phyloP scores from a whole-genome alignment of 2,797 vertebrate genomes.

The Aldrovandia affinis region DNA sequence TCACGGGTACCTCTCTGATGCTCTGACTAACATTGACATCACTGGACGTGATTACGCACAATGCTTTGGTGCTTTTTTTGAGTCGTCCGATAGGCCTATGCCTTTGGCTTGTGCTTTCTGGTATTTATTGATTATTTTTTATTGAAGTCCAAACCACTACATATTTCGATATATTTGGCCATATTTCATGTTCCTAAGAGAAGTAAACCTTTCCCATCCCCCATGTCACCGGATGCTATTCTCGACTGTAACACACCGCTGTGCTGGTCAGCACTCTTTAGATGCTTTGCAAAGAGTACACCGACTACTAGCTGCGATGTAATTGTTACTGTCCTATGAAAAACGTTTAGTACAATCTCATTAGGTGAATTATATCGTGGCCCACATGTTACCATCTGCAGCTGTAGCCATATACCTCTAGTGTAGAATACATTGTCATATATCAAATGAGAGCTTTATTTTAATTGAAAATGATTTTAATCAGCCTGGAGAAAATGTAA shows the following conservation, averaged over 20 bases:
- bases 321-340: not conserved
- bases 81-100: constrained; percentile 49
- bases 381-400: not conserved
- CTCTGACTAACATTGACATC: constrained; percentile 52
- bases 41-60: constrained; percentile 30
- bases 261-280: not conserved
- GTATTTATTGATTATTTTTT: not conserved
- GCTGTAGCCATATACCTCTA: not conserved
- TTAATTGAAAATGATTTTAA: not conserved
- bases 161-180: not conserved
- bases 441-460: not conserved
- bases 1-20: constrained; percentile 55
- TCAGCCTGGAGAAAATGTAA: not conserved
- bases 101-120: not conserved
- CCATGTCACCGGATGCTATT: not conserved
- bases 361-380: not conserved
- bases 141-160: not conserved
- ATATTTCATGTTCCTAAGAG: no score
- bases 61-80: constrained; percentile 46
- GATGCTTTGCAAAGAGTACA: not conserved
- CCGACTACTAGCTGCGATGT: not conserved
- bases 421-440: not conserved
- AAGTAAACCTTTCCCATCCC: not conserved
- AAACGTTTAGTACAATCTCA: constrained; percentile 4
- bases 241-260: not conserved